phyloP scores from a whole-genome alignment of 2,888 invertebrate species.

The Eristalis tenax region DNA sequence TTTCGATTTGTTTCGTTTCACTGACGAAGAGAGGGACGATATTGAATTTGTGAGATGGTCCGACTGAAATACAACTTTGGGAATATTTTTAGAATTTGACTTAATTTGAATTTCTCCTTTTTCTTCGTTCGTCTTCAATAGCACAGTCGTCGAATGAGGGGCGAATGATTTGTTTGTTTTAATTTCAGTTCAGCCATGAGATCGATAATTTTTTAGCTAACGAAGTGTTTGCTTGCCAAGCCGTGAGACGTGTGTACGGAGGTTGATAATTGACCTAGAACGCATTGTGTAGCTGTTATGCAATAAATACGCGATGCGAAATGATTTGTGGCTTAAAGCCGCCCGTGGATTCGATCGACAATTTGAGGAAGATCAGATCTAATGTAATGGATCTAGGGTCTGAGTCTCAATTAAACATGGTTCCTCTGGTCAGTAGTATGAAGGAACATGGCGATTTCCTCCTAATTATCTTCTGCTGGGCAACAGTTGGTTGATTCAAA shows the following conservation, averaged over 20 bases:
- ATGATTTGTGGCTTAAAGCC: too few species aligned
- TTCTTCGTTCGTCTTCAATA: slow-evolving; percentile 28
- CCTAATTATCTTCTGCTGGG: too few species aligned
- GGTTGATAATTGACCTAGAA: not conserved
- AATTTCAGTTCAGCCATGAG: slow-evolving; percentile 24
- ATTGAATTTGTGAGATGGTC: slow-evolving; percentile 17
- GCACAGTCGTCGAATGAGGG: slow-evolving; percentile 13
- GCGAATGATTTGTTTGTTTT: slow-evolving; percentile 42
- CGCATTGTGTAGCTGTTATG: not conserved
- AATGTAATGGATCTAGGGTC: too few species aligned
- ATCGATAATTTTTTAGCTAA: not conserved
- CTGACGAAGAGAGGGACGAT: slow-evolving; percentile 12
- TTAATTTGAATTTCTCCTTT: slow-evolving; percentile 51
- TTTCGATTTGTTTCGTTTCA: slow-evolving; percentile 51
- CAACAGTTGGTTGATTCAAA: too few species aligned
- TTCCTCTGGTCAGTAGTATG: too few species aligned
- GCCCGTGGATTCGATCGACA: too few species aligned
- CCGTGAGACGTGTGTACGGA: not conserved
- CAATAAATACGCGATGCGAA: not conserved
- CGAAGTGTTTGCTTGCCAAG: not conserved
- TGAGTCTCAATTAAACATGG: too few species aligned
- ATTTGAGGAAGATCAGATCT: too few species aligned
- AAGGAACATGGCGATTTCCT: too few species aligned
- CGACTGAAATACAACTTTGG: slow-evolving; percentile 43
- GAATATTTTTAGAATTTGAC: slow-evolving; percentile 66